Conservation (phyloP, 2,797 vertebrate species). For the Poecilia picta region DNA sequence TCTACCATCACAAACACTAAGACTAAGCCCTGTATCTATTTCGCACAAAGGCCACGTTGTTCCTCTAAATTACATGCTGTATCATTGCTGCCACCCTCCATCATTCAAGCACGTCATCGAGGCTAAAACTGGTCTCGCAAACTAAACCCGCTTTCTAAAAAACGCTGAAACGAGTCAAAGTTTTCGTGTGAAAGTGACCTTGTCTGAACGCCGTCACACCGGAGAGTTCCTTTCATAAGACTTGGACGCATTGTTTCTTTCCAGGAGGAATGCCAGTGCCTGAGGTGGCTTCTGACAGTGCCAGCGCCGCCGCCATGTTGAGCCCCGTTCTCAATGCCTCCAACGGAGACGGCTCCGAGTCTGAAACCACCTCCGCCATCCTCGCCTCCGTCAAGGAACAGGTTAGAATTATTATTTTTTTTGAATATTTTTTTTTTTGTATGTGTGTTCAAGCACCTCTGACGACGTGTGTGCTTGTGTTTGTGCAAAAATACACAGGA, state of each 20-base stretch:
- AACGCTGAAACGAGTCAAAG: slow-evolving; percentile 10
- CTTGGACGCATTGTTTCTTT: slow-evolving; percentile 49
- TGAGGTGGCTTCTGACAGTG: slow-evolving; percentile 90
- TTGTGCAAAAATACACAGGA: background rate
- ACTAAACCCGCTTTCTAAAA: background rate
- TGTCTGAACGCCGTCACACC: slow-evolving; percentile 22
- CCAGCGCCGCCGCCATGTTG: slow-evolving; percentile 90
- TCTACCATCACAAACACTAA: background rate
- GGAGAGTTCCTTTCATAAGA: slow-evolving; percentile 32
- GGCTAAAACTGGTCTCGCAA: background rate
- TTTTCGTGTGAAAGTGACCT: slow-evolving; percentile 38
- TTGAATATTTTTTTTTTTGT: background rate
- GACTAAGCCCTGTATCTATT: background rate
- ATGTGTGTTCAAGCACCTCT: slow-evolving; percentile 10
- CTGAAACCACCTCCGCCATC: slow-evolving; percentile 98
- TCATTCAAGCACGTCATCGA: background rate
- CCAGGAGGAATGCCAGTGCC: slow-evolving; percentile 95
- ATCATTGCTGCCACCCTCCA: too few relatives aligned
- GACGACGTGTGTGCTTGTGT: slow-evolving; percentile 3
- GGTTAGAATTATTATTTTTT: slow-evolving; percentile 78
- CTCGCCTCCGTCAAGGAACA: slow-evolving; percentile 99
- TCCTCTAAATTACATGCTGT: background rate
- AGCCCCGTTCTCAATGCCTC: slow-evolving; percentile 94
- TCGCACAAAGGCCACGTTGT: background rate
- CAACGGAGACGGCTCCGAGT: slow-evolving; percentile 96